Conservation (phyloP, 1,140 invertebrate species). For the Drosophila pruinosa region DNA sequence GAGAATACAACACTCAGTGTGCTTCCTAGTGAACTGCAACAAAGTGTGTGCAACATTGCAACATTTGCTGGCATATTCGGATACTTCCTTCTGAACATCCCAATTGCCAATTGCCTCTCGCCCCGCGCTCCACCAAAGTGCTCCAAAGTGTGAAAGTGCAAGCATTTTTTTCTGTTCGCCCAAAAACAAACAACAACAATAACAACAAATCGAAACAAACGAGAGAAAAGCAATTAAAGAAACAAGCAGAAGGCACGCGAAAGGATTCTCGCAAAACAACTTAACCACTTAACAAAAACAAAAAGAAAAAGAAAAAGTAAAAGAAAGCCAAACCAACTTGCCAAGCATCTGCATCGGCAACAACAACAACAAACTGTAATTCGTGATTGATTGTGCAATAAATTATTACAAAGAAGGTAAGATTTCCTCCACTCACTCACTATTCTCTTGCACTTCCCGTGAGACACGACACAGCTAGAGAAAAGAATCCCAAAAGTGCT, state of each 20-base stretch:
- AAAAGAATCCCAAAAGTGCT: background rate
- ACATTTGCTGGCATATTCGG: slow-evolving; percentile 27
- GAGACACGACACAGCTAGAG: background rate
- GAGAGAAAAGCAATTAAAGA: background rate
- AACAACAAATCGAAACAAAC: background rate
- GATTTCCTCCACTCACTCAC: background rate
- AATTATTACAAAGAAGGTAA: slow-evolving; percentile 24
- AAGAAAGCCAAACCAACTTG: too few relatives aligned
- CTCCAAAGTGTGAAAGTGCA: slow-evolving; percentile 42
- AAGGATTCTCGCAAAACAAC: slow-evolving; percentile 34
- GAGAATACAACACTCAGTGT: slow-evolving; percentile 22
- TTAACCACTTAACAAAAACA: background rate
- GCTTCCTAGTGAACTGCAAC: slow-evolving; percentile 45
- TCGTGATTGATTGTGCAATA: slow-evolving; percentile 29
- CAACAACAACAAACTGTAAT: slow-evolving; percentile 16
- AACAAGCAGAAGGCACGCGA: too few relatives aligned
- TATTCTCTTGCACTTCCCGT: background rate
- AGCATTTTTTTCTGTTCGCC: slow-evolving; percentile 30
- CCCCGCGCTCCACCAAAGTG: slow-evolving; percentile 16
- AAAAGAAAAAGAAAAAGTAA: slow-evolving; percentile 5
- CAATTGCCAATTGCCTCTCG: background rate
- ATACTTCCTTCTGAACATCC: slow-evolving; percentile 11
- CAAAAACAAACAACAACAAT: background rate
- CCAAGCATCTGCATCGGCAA: background rate
- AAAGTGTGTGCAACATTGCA: slow-evolving; percentile 42